A percentile compares a stretch with the other conserved stretches of the same genome.
These are phyloP conservation scores for Battus philenor DNA, from an alignment of 1,140 invertebrate genomes.

Conservation along the genomic window DNA sequence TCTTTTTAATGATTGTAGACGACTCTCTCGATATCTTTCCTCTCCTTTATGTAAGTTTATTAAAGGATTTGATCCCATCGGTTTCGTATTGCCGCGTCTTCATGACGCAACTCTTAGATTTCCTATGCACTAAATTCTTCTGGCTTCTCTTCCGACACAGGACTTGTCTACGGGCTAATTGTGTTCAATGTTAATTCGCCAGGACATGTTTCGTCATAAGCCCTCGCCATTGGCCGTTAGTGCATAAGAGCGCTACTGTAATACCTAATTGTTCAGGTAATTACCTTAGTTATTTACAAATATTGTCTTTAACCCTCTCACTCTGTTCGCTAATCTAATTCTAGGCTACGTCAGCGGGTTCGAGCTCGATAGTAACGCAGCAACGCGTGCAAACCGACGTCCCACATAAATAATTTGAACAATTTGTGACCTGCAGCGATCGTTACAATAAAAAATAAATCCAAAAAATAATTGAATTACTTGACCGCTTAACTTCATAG, in stretches of 20 bases:
- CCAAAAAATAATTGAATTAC: slow-evolving; percentile 53
- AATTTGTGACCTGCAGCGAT: slow-evolving; percentile 45
- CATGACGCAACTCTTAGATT: slow-evolving; percentile 37
- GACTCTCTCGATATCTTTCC: slow-evolving; percentile 57
- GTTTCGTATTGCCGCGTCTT: slow-evolving; percentile 66
- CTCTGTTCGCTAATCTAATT: slow-evolving; percentile 71
- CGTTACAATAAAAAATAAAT: slow-evolving; percentile 43
- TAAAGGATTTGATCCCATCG: slow-evolving; percentile 77
- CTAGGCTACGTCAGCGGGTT: slow-evolving; percentile 67
- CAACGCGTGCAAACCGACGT: slow-evolving; percentile 64
- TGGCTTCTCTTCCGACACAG: not conserved
- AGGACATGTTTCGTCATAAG: not conserved
- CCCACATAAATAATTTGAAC: slow-evolving; percentile 50
- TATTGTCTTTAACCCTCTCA: slow-evolving; percentile 77
- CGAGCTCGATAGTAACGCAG: slow-evolving; percentile 65
- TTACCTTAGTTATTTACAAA: slow-evolving; percentile 75
- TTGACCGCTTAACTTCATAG: slow-evolving; percentile 70
- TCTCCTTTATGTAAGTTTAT: slow-evolving; percentile 74
- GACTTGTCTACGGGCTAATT: too few species aligned
- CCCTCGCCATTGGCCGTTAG: slow-evolving; percentile 7
- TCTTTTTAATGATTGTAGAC: slow-evolving; percentile 64
- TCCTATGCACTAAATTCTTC: slow-evolving; percentile 22
- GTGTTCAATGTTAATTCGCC: not conserved
- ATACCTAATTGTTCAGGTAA: slow-evolving; percentile 65
- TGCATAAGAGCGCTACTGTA: slow-evolving; percentile 43